Evolutionary conservation across 1,140 invertebrate species (phyloP), one percentile per base, ranked within the genome.

Genomic region (Physella acuta): DNA sequence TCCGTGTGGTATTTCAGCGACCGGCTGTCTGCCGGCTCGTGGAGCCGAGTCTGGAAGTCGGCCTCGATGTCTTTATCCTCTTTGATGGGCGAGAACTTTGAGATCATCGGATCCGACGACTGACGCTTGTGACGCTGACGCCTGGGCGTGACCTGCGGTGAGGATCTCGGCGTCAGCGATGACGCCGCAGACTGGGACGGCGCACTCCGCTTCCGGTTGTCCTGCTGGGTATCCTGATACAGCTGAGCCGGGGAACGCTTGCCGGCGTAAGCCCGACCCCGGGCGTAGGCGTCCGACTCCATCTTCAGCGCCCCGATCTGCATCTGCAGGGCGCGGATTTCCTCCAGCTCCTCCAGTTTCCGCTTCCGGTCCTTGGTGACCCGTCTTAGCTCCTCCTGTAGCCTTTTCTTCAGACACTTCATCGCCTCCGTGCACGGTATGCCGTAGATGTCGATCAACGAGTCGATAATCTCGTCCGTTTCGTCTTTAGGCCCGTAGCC

Each of bases 321-420:
- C 51, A 74, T 70, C 70, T 85, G 82, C 36, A 85, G 71, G 26
- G 77, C 77, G 31, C 81, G 68, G 44, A 85, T 78, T 71, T 86
- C 86, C 73, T 87, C 85, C 51, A 85, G 73, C 70, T 87, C 85
- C 66, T 86, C 85, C 49, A 86, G 76, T 71, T 85, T 76, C 36
- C 82, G 76, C 63, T 84, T 77, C 52, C 86, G 65, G 58, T 87
- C 84, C 63, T 82, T 79, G 14, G 85, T 85, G 8, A 85, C 86
- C n/a, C 83, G 78, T 72, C 86, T 83, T 31, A 88, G 75, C 75
- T 89, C 88, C 68, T 88, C 88, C 70, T 87, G 84, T n/a, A 89
- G 79, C 67, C 88, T 82, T 63, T 87, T 86, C 73, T 88, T 87
- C 34, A 88, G 76, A 36, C 81, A 85, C 75, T 86, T 86, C 82